Evolutionary conservation across 1,140 invertebrate species (phyloP).

Genomic region (Euwallacea similis): DNA sequence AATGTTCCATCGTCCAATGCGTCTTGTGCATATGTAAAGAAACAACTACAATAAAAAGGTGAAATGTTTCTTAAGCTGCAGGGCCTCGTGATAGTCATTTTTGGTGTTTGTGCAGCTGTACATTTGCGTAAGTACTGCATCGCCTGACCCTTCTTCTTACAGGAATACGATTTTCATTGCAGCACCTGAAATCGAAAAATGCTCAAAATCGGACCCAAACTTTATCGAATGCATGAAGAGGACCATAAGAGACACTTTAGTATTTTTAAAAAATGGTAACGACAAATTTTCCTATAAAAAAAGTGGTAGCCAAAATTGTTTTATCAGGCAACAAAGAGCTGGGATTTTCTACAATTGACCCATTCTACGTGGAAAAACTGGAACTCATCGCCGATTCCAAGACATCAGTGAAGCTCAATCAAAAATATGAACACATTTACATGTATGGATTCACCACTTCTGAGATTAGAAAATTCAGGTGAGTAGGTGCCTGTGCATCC

Average conservation of each 20-base stretch:
- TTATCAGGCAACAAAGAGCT: conserved; percentile 35
- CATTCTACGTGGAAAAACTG: conserved; percentile 36
- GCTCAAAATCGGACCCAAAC: conserved; percentile 4
- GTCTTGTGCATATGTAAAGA: too few species aligned
- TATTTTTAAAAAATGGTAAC: conserved; percentile 18
- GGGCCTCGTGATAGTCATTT: too few species aligned
- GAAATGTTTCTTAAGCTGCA: too few species aligned
- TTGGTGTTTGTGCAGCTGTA: too few species aligned
- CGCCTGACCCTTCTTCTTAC: too few species aligned
- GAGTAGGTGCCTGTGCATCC: not conserved
- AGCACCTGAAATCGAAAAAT: conserved; percentile 23
- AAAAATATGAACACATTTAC: conserved; percentile 36
- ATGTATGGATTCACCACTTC: conserved; percentile 34
- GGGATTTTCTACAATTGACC: conserved; percentile 36
- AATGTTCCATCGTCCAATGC: too few species aligned
- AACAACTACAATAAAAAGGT: too few species aligned
- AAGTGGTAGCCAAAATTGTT: not conserved
- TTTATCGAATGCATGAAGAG: conserved; percentile 21
- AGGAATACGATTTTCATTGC: not conserved
- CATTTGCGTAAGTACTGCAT: too few species aligned
- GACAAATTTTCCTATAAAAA: not conserved
- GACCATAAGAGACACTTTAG: not conserved
- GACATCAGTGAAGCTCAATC: conserved; percentile 27
- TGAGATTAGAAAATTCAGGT: conserved; percentile 30
- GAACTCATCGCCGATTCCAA: conserved; percentile 23